These are phyloP conservation scores for Aix galericulata DNA, from an alignment of 2,113 vertebrate species.

Conservation along the genomic window DNA sequence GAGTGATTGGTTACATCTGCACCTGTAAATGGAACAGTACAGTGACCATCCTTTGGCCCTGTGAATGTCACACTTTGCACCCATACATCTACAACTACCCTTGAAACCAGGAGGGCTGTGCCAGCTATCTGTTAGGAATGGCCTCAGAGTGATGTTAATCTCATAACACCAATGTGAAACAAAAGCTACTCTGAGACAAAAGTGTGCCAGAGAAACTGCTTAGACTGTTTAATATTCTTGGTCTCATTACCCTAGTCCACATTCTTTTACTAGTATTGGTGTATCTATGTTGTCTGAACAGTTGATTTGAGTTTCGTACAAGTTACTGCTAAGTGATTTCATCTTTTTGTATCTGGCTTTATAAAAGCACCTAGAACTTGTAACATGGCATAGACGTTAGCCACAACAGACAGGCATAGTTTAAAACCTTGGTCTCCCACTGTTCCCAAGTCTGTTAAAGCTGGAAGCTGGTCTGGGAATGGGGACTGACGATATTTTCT, in stretches of 20 bases:
- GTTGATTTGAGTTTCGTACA: neutral
- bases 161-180: neutral
- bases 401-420: neutral
- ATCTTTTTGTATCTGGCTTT: neutral
- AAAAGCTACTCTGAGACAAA: conserved; percentile 9
- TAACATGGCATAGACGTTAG: neutral
- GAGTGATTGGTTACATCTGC: neutral
- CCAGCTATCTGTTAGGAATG: neutral
- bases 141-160: neutral
- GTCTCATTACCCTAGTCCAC: rapidly evolving
- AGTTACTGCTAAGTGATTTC: neutral
- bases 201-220: neutral
- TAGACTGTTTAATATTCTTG: neutral
- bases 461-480: conserved; percentile 11
- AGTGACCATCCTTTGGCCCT: neutral
- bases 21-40: neutral
- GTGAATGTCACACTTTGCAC: neutral
- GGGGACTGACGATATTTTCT: conserved; percentile 11
- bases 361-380: conserved; percentile 8
- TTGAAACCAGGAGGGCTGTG: neutral
- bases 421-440: conserved; percentile 24
- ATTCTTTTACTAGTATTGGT: neutral
- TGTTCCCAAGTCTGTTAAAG: conserved; percentile 19
- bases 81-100: neutral
- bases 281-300: neutral